These are phyloP conservation scores for Andrena hattorfiana DNA, from an alignment of 2,888 invertebrate species.

Conservation along the genomic window DNA sequence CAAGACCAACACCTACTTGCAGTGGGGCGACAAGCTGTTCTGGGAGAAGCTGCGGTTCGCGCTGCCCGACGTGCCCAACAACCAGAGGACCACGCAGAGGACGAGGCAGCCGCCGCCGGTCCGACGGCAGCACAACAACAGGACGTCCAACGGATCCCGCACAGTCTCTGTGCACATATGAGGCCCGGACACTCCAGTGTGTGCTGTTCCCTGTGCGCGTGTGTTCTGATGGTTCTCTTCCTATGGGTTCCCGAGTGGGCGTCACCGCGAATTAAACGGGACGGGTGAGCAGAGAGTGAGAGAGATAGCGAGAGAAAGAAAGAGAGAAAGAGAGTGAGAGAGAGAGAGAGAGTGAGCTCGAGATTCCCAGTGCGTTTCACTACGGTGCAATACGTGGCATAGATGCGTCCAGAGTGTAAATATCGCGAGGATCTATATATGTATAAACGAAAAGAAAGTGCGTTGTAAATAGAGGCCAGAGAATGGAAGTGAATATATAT, in stretches of 20 bases:
- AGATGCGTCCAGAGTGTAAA: conserved; percentile 75
- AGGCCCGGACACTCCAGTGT: conserved; percentile 64
- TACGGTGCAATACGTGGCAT: conserved; percentile 67
- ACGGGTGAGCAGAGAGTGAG: neutral
- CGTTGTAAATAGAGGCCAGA: conserved; percentile 37
- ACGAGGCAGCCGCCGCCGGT: conserved; percentile 86
- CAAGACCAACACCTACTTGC: conserved; percentile 90
- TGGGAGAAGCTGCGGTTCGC: conserved; percentile 93
- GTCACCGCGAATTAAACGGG: conserved; percentile 14
- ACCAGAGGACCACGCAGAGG: conserved; percentile 86
- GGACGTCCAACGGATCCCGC: conserved; percentile 87
- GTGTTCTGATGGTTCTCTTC: conserved; percentile 15
- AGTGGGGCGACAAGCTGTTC: conserved; percentile 92
- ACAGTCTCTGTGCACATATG: conserved; percentile 93
- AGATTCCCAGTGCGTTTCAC: conserved; percentile 49
- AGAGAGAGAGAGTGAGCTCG: too few species aligned
- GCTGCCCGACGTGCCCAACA: conserved; percentile 92
- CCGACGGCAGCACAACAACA: conserved; percentile 84
- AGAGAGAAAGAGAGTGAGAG: too few species aligned
- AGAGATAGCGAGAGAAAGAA: neutral
- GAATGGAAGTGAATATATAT: conserved; percentile 45
- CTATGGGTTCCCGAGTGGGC: conserved; percentile 22
- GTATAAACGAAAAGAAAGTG: conserved; percentile 18
- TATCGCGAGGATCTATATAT: conserved; percentile 52
- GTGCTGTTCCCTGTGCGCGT: neutral